Percentiles rank a stretch among this genome's conserved stretches.
These are phyloP conservation scores for Copidosoma floridanum DNA, from an alignment of 1,140 invertebrate genomes.

Conservation along the genomic window DNA sequence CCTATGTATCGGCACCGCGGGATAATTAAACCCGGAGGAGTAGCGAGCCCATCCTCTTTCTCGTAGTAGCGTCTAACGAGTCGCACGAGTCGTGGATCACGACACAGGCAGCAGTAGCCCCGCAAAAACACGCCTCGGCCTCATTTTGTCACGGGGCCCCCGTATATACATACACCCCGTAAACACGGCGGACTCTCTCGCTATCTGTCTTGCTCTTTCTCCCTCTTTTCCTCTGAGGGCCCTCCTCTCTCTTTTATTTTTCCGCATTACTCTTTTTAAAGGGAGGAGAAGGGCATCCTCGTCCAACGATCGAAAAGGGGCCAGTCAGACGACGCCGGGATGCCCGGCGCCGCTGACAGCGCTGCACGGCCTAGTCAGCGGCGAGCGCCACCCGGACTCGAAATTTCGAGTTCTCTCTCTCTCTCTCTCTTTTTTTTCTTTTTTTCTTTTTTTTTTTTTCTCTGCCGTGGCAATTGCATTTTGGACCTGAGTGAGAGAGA, in stretches of 20 bases:
- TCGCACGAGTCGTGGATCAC: constrained; percentile 24
- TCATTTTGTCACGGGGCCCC: constrained; percentile 23
- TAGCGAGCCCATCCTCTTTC: background rate
- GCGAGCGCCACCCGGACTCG: no score
- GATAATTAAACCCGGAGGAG: constrained; percentile 19
- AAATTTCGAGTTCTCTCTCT: no score
- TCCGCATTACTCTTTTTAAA: constrained; percentile 19
- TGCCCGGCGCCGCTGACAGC: background rate
- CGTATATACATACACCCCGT: no score
- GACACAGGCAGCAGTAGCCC: background rate
- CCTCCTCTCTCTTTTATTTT: background rate
- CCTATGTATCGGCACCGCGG: background rate
- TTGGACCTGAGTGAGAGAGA: no score
- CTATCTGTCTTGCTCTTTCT: no score
- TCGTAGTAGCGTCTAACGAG: constrained; percentile 10
- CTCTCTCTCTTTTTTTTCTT: no score
- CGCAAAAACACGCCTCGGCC: constrained; percentile 14
- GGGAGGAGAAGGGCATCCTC: no score
- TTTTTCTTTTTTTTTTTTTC: no score
- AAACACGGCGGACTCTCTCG: no score
- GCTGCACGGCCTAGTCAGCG: background rate
- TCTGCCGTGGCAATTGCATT: no score
- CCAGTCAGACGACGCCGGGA: constrained; percentile 6
- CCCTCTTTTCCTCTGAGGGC: background rate
- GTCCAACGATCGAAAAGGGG: no score